Evolutionary conservation across 2,113 vertebrate genomes (phyloP).

Genomic region (Eulemur rufifrons): DNA sequence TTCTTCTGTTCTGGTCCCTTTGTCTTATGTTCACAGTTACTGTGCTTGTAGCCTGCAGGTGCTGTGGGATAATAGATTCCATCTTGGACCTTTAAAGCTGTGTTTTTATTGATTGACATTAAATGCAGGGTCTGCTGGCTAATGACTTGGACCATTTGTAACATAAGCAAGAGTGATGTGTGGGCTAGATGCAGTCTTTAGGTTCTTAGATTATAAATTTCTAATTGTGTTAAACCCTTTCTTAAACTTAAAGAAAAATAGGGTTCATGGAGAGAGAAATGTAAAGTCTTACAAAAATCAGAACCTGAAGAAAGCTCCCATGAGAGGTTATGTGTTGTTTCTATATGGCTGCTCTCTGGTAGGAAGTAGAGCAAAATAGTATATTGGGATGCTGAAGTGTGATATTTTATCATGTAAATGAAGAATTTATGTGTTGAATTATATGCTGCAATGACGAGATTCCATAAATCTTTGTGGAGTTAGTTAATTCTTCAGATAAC

Average conservation of each 20-base stretch:
- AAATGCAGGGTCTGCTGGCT: slow-evolving; percentile 24
- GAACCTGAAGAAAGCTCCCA: not conserved
- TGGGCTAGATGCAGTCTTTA: not conserved
- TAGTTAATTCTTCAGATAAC: not conserved
- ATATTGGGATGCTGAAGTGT: not conserved
- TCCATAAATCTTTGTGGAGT: not conserved
- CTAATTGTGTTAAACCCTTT: slow-evolving; percentile 53
- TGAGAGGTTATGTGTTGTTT: not conserved
- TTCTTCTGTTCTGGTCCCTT: not conserved
- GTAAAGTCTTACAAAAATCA: not conserved
- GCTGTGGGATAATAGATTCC: slow-evolving; percentile 1
- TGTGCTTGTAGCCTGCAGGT: not conserved
- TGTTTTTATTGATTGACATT: slow-evolving; percentile 48
- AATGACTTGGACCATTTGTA: slow-evolving; percentile 37
- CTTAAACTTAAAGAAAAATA: slow-evolving; percentile 28
- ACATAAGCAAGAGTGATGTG: slow-evolving; percentile 38
- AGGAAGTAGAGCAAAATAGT: slow-evolving; percentile 6
- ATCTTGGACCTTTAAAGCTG: not conserved
- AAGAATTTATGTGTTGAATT: not conserved
- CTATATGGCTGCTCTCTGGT: not conserved
- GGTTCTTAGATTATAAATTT: slow-evolving; percentile 33
- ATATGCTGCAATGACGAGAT: not conserved
- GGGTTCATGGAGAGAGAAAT: slow-evolving; percentile 19
- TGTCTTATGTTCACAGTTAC: not conserved
- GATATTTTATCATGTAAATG: not conserved